Evolutionary conservation across 2,113 vertebrate species (phyloP), one percentile per base, ranked within the genome.

Genomic region (Synodontis membranacea): DNA sequence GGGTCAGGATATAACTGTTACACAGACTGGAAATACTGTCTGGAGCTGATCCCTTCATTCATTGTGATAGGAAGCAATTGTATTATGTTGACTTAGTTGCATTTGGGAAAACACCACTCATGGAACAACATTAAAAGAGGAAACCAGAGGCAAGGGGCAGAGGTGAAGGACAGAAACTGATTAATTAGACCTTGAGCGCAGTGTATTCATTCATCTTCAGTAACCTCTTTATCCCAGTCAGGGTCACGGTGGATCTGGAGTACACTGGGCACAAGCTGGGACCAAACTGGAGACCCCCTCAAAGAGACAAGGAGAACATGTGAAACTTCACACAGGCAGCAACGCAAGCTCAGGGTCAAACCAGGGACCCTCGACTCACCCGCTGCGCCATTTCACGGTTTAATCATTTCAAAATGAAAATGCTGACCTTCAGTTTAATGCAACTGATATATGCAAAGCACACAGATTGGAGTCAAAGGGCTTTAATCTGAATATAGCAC

Each of bases 371-470:
- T 39, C 34, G 9, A 80, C 34, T 39, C n/a, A 39, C 52, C 52
- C 9, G 2, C 48, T 80, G 31, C n/a, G 42, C 14, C 6, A 14
- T 80, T 58, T 80, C 78, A 42, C 8, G 15, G 52, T 80, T 80
- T 80, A 80, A 56, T 80, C 52, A 58, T 15, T 21, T 80, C 52
- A 39, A 58, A 80, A 58, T 80, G 34, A 58, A 83, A 68, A 15
- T 50, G 81, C 44, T 31, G 84, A 86, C 84, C 86, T 88, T 84
- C 85, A 80, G 34, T 86, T 58, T 52, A 8, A 83, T 39, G 74
- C 84, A 90, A 84, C 86, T 83, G 79, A 84, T 84, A 90, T 86
- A 84, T 89, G 86, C 84, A 86, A 84, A 88, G 74, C 64, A 64
- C 74, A 72, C 83, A 79, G 44, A 56, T 31, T 83, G 83, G 60